phyloP scores from a whole-genome alignment of 2,888 invertebrate genomes.

The Thysanoteuthis rhombus region DNA sequence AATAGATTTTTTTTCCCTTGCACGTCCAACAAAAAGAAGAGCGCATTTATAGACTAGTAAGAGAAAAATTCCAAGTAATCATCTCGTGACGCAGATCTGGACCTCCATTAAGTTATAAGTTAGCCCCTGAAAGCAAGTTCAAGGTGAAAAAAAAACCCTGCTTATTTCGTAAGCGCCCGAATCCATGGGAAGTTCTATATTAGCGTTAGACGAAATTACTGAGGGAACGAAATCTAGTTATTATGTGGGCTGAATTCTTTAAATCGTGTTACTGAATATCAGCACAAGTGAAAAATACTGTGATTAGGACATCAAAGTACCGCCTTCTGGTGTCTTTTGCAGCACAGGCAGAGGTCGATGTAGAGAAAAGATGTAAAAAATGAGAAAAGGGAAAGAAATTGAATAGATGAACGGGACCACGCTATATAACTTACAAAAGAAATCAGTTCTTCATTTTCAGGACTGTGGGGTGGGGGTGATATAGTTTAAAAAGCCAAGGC shows the following conservation, averaged over 20 bases:
- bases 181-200: neutral
- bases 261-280: conserved; percentile 18
- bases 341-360: neutral
- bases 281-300: conserved; percentile 12
- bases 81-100: neutral
- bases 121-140: conserved; percentile 12
- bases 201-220: conserved; percentile 19
- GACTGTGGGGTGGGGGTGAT: neutral
- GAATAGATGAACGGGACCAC: neutral
- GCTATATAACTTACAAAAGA: neutral
- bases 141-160: neutral
- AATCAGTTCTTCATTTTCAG: neutral
- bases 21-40: neutral
- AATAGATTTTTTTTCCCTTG: neutral
- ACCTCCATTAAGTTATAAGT: conserved; percentile 12
- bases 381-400: neutral
- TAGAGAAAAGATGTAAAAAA: neutral
- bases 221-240: conserved; percentile 25
- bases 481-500: neutral
- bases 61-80: conserved; percentile 12
- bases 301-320: conserved; percentile 12
- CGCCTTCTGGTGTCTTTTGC: conserved; percentile 12
- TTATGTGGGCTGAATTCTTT: conserved; percentile 29
- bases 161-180: conserved; percentile 12
- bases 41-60: neutral